Percentiles rank a stretch among this genome's conserved stretches.
Conservation (phyloP, 2,113 vertebrate genomes). For the Cyprinodon tularosa region DNA sequence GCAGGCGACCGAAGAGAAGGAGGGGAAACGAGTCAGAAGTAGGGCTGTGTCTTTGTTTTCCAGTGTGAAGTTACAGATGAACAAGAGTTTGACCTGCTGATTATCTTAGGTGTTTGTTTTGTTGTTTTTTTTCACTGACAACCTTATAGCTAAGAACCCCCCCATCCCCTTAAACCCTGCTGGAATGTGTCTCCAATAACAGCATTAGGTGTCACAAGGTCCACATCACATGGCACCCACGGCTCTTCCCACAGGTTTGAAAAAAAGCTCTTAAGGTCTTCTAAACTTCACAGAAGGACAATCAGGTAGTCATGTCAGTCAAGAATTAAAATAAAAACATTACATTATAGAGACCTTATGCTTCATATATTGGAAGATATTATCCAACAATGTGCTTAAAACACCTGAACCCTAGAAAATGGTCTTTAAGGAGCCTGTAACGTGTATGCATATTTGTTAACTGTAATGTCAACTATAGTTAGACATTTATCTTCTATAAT, state of each 20-base stretch:
- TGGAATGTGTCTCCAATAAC: conserved; percentile 74
- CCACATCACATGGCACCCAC: conserved; percentile 56
- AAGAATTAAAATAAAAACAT: not conserved
- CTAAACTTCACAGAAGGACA: conserved; percentile 25
- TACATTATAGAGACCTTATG: not conserved
- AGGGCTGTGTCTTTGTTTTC: conserved; percentile 37
- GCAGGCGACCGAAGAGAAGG: conserved; percentile 23
- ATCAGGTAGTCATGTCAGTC: conserved; percentile 19
- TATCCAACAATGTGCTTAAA: too few relatives aligned
- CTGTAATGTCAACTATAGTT: not conserved
- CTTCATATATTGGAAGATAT: too few relatives aligned
- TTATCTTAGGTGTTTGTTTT: conserved; percentile 44
- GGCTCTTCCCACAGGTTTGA: conserved; percentile 37
- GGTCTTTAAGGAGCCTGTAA: too few relatives aligned
- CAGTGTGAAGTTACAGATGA: conserved; percentile 66
- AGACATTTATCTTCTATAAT: not conserved
- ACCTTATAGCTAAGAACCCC: conserved; percentile 53
- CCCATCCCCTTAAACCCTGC: conserved; percentile 34
- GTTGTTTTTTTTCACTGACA: conserved; percentile 34
- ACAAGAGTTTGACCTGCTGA: conserved; percentile 55
- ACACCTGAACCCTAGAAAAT: too few relatives aligned
- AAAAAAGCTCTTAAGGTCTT: conserved; percentile 40
- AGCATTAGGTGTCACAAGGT: conserved; percentile 71
- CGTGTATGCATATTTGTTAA: not conserved
- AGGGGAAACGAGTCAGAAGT: conserved; percentile 38